Percentiles rank a stretch among this genome's conserved stretches.
Conservation (phyloP, 2,888 invertebrate genomes). For the Fragum whitleyi region DNA sequence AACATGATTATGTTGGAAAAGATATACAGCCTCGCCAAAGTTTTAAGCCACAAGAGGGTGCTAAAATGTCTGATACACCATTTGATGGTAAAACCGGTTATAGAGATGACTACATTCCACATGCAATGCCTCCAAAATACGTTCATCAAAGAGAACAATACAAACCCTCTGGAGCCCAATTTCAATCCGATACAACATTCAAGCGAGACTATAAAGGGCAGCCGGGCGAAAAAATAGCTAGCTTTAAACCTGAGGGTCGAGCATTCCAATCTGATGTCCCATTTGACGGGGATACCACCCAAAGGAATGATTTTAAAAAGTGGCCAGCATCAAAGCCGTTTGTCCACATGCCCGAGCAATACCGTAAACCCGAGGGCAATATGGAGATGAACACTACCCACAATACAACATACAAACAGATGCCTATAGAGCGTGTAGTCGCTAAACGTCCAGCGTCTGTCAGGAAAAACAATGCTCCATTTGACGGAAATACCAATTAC, state of each 20-base stretch:
- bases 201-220: slow-evolving; percentile 79
- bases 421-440: slow-evolving; percentile 74
- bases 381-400: slow-evolving; percentile 83
- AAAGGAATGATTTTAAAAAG: slow-evolving; percentile 80
- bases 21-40: slow-evolving; percentile 75
- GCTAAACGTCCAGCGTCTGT: slow-evolving; percentile 74
- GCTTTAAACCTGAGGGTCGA: slow-evolving; percentile 82
- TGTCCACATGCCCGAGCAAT: slow-evolving; percentile 78
- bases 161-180: slow-evolving; percentile 75
- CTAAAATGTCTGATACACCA: slow-evolving; percentile 79
- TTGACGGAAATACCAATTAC: slow-evolving; percentile 82
- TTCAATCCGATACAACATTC: slow-evolving; percentile 82
- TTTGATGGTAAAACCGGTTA: slow-evolving; percentile 83
- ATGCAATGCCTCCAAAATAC: slow-evolving; percentile 79
- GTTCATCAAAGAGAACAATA: slow-evolving; percentile 76
- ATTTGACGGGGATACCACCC: slow-evolving; percentile 83
- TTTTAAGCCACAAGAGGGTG: slow-evolving; percentile 80
- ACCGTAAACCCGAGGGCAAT: slow-evolving; percentile 81
- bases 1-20: slow-evolving; percentile 80
- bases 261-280: slow-evolving; percentile 83
- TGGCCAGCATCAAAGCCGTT: slow-evolving; percentile 79
- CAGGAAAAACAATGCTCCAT: slow-evolving; percentile 71
- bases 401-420: slow-evolving; percentile 76
- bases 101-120: slow-evolving; percentile 81
- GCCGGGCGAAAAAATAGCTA: slow-evolving; percentile 71